Base-by-base conservation (phyloP, 2,888 invertebrate genomes). In the Ashinkailepas kermadecensis region DNA sequence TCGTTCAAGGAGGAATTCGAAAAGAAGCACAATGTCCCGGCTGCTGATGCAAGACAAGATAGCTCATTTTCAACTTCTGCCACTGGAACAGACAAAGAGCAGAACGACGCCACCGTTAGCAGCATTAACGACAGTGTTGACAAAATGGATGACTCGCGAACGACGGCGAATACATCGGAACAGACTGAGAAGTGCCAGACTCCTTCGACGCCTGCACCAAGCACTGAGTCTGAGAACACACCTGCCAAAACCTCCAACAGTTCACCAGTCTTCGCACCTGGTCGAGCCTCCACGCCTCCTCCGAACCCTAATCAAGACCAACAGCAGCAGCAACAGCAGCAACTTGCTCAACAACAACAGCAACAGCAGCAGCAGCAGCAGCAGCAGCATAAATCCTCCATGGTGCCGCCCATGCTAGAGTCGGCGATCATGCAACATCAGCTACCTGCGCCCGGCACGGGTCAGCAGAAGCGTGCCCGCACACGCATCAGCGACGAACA, bases 401-500 rank as follows among this genome's bases (percentile, higher is more conserved):
- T 39, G 88, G 87, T 83, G 84, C 88, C 87, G 84, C 90, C 91
- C 85, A 88, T 90, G 82, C 89, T 89, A 80, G 89, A 88, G 84
- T 91, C 92, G 86, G 91, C 93, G 91, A 89, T 93, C 84, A 93
- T 93, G 84, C 93, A 93, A 85, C 93, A 93, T 89, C 85, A 93
- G 84, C 89, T 90, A 86, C 91, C 93, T 82, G 39, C 83, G 82
- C 81, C 83, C 89, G 80, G 86, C 88, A 79, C 87, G 90, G 82
- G 89, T 89, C 95, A 95, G 87, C 95, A 96, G 88, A 99, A 99
- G 88, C 91, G 99, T 85, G 99, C 99, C 79, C 91, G 99, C 81
- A 99, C 99, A 81, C 92, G 99, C 84, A 99, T 99, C 85, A 99
- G 97, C 81, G 99, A 99, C 87, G 99, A 99, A 84, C 99, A 99